phyloP scores from a whole-genome alignment of 1,140 invertebrate genomes.

The Elymnias hypermnestra region DNA sequence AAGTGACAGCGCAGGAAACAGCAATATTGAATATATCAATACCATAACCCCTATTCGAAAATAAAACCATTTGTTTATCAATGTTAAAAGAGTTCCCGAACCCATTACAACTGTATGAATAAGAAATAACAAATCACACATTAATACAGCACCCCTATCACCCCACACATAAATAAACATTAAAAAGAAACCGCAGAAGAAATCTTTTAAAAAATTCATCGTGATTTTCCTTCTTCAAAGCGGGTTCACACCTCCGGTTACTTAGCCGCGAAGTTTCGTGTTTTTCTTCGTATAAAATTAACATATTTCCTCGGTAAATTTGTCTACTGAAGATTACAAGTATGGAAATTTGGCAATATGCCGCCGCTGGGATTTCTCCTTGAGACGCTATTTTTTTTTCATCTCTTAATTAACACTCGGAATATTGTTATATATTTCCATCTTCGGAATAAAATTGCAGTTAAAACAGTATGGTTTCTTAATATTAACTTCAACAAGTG shows the following conservation, averaged over 20 bases:
- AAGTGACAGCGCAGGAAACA: too few relatives aligned
- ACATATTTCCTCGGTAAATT: conserved; percentile 8
- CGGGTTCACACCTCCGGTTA: conserved; percentile 1
- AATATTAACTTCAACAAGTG: too few relatives aligned
- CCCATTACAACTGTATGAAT: conserved; percentile 7
- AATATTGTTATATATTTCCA: not conserved
- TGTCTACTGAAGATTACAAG: conserved; percentile 10
- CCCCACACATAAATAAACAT: conserved; percentile 7
- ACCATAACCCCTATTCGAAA: too few relatives aligned
- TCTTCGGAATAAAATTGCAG: too few relatives aligned
- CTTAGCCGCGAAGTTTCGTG: not conserved
- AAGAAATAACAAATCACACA: conserved; percentile 6
- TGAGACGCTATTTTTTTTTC: conserved; percentile 1
- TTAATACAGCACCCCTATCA: not conserved
- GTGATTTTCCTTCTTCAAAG: not conserved
- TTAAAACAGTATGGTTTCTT: too few relatives aligned
- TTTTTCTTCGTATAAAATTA: conserved; percentile 9
- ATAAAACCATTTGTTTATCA: not conserved
- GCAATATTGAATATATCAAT: too few relatives aligned
- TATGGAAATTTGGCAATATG: conserved; percentile 9
- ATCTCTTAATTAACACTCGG: conserved; percentile 5
- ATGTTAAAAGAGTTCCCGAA: not conserved
- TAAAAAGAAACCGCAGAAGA: conserved; percentile 1
- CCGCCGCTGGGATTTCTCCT: conserved; percentile 4
- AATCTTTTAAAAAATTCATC: conserved; percentile 5